Conservation (phyloP, 2,888 invertebrate genomes). For the Nomada fabriciana region DNA sequence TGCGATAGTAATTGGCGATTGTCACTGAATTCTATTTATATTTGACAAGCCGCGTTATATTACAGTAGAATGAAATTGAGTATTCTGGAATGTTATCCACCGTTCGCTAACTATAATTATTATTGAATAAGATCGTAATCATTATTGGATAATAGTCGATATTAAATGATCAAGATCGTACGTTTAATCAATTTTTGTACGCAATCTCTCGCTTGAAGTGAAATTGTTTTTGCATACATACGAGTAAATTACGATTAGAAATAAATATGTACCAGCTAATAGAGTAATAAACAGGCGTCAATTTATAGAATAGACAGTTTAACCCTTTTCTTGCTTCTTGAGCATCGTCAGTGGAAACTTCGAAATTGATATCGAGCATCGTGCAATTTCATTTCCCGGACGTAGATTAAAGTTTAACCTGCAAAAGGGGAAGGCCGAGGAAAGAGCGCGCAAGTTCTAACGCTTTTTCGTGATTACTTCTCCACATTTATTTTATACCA, state of each 20-base stretch:
- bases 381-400: slow-evolving; percentile 69
- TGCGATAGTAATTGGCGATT: too few relatives aligned
- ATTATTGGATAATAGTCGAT: too few relatives aligned
- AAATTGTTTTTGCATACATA: not conserved
- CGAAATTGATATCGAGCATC: slow-evolving; percentile 70
- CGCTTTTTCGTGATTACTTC: slow-evolving; percentile 81
- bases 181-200: too few relatives aligned
- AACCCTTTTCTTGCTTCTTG: not conserved
- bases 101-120: too few relatives aligned
- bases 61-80: too few relatives aligned
- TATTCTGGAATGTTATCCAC: too few relatives aligned
- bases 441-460: slow-evolving; percentile 74
- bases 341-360: slow-evolving; percentile 61
- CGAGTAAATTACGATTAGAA: not conserved
- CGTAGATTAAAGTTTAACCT: slow-evolving; percentile 68
- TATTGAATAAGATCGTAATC: not conserved
- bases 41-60: too few relatives aligned
- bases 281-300: not conserved
- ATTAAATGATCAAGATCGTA: too few relatives aligned
- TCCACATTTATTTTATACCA: slow-evolving; percentile 69
- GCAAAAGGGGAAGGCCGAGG: slow-evolving; percentile 78
- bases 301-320: not conserved
- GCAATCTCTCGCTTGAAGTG: too few relatives aligned
- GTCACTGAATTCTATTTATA: too few relatives aligned
- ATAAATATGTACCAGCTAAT: too few relatives aligned